Evolutionary conservation across 2,888 invertebrate species (phyloP).

Genomic region (Drosophila paucipuncta): DNA sequence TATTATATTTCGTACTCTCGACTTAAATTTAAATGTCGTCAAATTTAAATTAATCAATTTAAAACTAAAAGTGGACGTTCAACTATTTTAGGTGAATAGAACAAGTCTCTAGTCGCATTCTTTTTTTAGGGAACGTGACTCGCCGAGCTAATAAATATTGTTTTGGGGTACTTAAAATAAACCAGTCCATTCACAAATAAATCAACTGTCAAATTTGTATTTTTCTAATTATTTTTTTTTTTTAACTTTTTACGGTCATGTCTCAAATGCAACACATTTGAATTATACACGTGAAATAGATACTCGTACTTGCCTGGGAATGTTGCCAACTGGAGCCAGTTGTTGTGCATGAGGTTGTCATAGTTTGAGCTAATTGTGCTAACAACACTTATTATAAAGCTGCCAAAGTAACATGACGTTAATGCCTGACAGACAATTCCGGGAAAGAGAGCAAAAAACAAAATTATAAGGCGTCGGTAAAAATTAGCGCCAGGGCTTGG

Average conservation of each 20-base stretch:
- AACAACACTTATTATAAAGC: constrained; percentile 5
- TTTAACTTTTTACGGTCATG: constrained; percentile 11
- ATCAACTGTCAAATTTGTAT: constrained; percentile 5
- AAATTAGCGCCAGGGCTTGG: constrained; percentile 17
- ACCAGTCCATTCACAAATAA: constrained; percentile 13
- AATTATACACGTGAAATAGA: constrained; percentile 14
- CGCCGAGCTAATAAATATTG: not conserved
- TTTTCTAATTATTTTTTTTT: not conserved
- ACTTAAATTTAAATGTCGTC: not conserved
- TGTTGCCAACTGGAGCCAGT: constrained; percentile 25
- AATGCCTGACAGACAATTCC: constrained; percentile 15
- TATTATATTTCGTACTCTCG: not conserved
- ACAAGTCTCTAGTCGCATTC: not conserved
- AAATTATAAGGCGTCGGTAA: not conserved
- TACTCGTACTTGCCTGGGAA: not conserved
- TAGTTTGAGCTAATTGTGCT: constrained; percentile 36
- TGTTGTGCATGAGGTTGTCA: constrained; percentile 30
- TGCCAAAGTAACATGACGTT: constrained; percentile 16
- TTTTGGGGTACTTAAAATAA: not conserved
- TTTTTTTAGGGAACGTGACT: constrained; percentile 14
- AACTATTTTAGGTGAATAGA: not conserved
- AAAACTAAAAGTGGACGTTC: not conserved
- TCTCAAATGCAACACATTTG: constrained; percentile 28
- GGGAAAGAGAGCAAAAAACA: constrained; percentile 4
- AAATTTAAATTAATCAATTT: not conserved